Evolutionary conservation across 2,888 invertebrate species (phyloP).

Genomic region (Ectemnius continuus): DNA sequence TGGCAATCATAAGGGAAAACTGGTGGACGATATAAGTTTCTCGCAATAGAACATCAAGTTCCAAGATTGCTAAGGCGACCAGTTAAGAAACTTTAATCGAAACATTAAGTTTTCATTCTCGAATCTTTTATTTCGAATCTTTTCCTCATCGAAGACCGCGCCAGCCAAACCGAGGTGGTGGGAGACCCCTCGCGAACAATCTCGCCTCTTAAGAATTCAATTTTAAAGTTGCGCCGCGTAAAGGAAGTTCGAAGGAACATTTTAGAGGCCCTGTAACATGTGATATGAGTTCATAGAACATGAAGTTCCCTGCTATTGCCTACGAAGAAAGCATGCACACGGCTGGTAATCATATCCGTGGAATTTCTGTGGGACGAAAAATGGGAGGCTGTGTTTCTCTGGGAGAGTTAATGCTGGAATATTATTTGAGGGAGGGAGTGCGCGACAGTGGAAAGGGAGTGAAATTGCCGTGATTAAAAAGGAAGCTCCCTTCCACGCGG

Average conservation of each 20-base stretch:
- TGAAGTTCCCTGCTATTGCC: constrained; percentile 13
- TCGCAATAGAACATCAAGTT: too few relatives aligned
- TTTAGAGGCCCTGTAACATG: constrained; percentile 17
- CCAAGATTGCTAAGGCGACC: too few relatives aligned
- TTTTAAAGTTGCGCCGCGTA: constrained; percentile 39
- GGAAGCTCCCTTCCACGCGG: not conserved
- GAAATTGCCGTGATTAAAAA: constrained; percentile 4
- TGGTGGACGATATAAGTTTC: constrained; percentile 4
- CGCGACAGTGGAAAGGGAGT: not conserved
- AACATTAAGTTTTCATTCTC: too few relatives aligned
- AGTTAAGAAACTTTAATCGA: too few relatives aligned
- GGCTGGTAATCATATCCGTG: not conserved
- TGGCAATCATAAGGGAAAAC: constrained; percentile 21
- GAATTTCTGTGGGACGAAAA: not conserved
- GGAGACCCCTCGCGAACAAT: constrained; percentile 31
- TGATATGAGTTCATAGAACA: constrained; percentile 26
- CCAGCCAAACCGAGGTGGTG: too few relatives aligned
- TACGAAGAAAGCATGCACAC: too few relatives aligned
- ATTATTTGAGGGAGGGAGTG: not conserved
- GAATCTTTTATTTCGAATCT: not conserved
- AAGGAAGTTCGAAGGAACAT: constrained; percentile 43
- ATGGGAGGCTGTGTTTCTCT: not conserved
- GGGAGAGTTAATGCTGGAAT: not conserved
- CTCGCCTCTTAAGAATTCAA: constrained; percentile 42
- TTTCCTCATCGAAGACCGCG: too few relatives aligned